Percentiles rank a stretch among this genome's conserved stretches.
These are phyloP conservation scores for Melanocharis versteri DNA, from an alignment of 2,113 vertebrate genomes.

Conservation along the genomic window DNA sequence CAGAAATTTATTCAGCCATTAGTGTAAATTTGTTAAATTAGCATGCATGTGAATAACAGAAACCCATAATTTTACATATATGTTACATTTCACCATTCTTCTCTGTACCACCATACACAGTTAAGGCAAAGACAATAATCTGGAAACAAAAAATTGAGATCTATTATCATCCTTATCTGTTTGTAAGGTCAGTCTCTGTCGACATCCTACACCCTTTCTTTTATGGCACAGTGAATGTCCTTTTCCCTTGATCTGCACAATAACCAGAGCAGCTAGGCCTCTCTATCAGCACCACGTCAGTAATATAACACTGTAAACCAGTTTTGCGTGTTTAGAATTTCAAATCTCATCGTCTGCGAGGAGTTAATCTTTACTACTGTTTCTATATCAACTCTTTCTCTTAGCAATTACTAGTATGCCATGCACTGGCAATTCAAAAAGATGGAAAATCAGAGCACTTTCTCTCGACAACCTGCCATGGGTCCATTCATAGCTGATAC, in stretches of 20 bases:
- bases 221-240: not conserved
- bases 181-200: not conserved
- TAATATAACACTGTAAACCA: not conserved
- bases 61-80: not conserved
- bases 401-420: not conserved
- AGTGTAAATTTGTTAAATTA: not conserved
- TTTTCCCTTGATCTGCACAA: not conserved
- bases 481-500: not conserved
- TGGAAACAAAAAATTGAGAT: not conserved
- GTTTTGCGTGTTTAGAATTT: not conserved
- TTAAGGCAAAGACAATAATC: not conserved
- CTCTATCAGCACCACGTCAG: not conserved
- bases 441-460: not conserved
- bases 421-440: not conserved
- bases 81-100: not conserved
- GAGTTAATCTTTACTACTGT: not conserved
- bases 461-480: not conserved
- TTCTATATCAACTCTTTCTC: not conserved
- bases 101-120: not conserved
- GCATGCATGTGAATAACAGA: not conserved
- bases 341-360: not conserved
- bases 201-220: rapidly evolving
- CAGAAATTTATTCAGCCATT: not conserved
- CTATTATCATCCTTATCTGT: not conserved
- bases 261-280: not conserved